Evolutionary conservation across 2,797 vertebrate genomes (phyloP).

Genomic region (Sebastolobus alascanus): DNA sequence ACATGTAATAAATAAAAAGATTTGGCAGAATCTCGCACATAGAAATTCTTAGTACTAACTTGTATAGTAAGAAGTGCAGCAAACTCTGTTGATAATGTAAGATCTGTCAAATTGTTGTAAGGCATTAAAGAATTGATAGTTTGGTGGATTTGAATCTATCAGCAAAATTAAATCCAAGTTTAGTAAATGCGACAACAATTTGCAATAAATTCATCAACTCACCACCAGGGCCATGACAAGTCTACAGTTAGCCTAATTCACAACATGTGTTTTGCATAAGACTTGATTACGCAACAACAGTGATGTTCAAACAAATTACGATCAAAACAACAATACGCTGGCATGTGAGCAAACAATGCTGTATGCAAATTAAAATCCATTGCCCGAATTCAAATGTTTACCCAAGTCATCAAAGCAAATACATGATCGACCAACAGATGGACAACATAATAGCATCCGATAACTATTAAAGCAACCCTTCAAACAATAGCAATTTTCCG

Average conservation of each 20-base stretch:
- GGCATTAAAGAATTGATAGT: not conserved
- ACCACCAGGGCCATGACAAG: slow-evolving; percentile 62
- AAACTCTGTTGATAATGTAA: not conserved
- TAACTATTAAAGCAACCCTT: slow-evolving; percentile 16
- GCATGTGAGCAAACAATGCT: slow-evolving; percentile 27
- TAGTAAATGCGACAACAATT: not conserved
- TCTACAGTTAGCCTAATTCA: slow-evolving; percentile 1
- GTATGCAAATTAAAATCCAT: slow-evolving; percentile 23
- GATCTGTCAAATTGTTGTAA: not conserved
- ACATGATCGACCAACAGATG: slow-evolving; percentile 22
- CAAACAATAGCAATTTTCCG: slow-evolving; percentile 18
- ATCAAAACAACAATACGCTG: slow-evolving; percentile 25
- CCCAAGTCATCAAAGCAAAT: slow-evolving; percentile 27
- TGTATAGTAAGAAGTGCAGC: not conserved
- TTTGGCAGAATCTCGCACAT: not conserved
- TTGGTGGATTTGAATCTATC: not conserved
- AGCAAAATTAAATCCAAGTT: not conserved
- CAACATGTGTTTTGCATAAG: not conserved
- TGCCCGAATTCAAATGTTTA: slow-evolving; percentile 1
- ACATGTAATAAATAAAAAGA: not conserved
- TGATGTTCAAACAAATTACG: slow-evolving; percentile 9
- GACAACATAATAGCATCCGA: slow-evolving; percentile 16
- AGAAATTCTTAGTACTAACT: not conserved
- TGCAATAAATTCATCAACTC: slow-evolving; percentile 29
- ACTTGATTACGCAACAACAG: slow-evolving; percentile 4